A percentile compares a stretch with the other conserved stretches of the same genome.
These are phyloP conservation scores for Heloderma charlesbogerti DNA, from an alignment of 2,113 vertebrate genomes.

Conservation along the genomic window DNA sequence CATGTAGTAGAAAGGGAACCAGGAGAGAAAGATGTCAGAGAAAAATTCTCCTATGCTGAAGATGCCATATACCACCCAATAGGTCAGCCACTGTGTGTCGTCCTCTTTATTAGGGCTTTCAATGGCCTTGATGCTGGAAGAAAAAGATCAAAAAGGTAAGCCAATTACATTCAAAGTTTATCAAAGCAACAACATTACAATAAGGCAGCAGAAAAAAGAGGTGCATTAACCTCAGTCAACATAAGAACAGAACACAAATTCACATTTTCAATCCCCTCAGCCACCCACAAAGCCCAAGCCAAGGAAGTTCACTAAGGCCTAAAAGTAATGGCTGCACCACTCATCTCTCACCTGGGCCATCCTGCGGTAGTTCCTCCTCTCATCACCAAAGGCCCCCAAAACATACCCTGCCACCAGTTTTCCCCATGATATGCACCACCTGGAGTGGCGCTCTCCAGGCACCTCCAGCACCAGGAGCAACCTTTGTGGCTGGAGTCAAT, in stretches of 20 bases:
- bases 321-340: too few relatives aligned
- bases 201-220: not conserved
- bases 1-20: conserved; percentile 99
- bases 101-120: conserved; percentile 97
- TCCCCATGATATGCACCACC: not conserved
- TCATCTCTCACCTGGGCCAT: not conserved
- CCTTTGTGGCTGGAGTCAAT: not conserved
- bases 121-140: conserved; percentile 94
- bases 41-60: conserved; percentile 98
- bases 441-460: not conserved
- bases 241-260: not conserved
- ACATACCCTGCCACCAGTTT: not conserved
- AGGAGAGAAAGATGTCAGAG: conserved; percentile 95
- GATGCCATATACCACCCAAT: conserved; percentile 97
- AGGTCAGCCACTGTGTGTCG: conserved; percentile 98
- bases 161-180: not conserved
- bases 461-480: not conserved
- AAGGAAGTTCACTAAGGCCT: not conserved
- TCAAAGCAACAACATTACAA: not conserved
- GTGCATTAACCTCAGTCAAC: not conserved
- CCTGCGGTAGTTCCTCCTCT: too few relatives aligned
- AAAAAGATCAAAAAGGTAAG: conserved; percentile 41
- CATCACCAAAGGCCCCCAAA: not conserved
- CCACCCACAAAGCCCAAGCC: not conserved
- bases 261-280: not conserved